phyloP scores from a whole-genome alignment of 2,888 invertebrate species.

The Sesia bembeciformis region DNA sequence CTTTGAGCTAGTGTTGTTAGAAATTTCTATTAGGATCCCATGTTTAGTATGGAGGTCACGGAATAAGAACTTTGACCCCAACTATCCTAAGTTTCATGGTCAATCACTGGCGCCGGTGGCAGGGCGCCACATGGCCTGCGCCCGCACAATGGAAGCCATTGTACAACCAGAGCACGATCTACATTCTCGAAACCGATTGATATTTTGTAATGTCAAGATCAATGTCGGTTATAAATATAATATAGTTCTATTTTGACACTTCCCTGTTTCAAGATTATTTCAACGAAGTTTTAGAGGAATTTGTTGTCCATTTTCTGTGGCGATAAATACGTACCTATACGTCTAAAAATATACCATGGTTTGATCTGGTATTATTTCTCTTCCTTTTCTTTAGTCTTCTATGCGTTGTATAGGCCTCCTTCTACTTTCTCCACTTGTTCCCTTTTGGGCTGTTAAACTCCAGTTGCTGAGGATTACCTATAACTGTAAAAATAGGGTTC shows the following conservation, averaged over 20 bases:
- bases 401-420: too few relatives aligned
- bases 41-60: slow-evolving; percentile 41
- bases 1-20: too few relatives aligned
- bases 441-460: too few relatives aligned
- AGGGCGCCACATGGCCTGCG: slow-evolving; percentile 40
- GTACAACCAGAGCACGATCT: background rate
- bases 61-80: slow-evolving; percentile 51
- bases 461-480: too few relatives aligned
- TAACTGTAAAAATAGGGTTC: too few relatives aligned
- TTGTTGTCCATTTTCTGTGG: too few relatives aligned
- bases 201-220: slow-evolving; percentile 34
- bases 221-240: slow-evolving; percentile 17
- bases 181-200: background rate
- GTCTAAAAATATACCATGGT: too few relatives aligned
- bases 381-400: too few relatives aligned
- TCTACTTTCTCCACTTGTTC: too few relatives aligned
- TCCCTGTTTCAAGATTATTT: background rate
- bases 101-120: slow-evolving; percentile 36
- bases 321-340: too few relatives aligned
- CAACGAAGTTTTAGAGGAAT: background rate
- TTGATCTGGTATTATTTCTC: too few relatives aligned
- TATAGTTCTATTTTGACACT: background rate
- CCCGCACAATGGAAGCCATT: slow-evolving; percentile 14
- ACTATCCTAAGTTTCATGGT: slow-evolving; percentile 49
- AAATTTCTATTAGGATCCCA: slow-evolving; percentile 1